These are phyloP conservation scores for Andrena bucephala DNA, from an alignment of 2,888 invertebrate species.

Conservation along the genomic window DNA sequence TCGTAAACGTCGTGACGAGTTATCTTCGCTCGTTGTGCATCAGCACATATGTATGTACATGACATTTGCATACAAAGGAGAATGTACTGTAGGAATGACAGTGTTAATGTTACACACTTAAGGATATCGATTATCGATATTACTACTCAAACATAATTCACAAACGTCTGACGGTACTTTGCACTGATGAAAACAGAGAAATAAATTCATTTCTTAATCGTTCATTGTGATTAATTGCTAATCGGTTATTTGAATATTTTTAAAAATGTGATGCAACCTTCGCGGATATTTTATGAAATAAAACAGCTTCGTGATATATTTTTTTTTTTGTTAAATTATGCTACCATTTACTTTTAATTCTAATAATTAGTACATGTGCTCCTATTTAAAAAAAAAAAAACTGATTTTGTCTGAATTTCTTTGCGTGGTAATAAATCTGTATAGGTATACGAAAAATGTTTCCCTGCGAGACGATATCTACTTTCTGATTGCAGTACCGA, in stretches of 20 bases:
- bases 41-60: background rate
- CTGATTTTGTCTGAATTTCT: too few species aligned
- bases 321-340: too few species aligned
- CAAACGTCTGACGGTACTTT: background rate
- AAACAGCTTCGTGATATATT: too few species aligned
- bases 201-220: background rate
- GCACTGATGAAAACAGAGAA: background rate
- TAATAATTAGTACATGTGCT: too few species aligned
- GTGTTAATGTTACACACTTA: background rate
- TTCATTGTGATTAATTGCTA: background rate
- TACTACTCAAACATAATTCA: background rate
- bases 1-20: slow-evolving; percentile 54
- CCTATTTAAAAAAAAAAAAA: too few species aligned
- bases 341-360: too few species aligned
- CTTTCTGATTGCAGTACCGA: too few species aligned
- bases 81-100: background rate
- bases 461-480: too few species aligned
- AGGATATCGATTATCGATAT: slow-evolving; percentile 51
- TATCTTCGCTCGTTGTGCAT: slow-evolving; percentile 40
- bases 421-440: too few species aligned
- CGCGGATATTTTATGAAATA: too few species aligned
- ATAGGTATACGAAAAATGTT: too few species aligned
- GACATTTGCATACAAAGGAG: background rate
- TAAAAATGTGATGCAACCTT: background rate
- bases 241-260: background rate